Evolutionary conservation across 2,113 vertebrate genomes (phyloP).

Genomic region (Protomyctophum bolini): DNA sequence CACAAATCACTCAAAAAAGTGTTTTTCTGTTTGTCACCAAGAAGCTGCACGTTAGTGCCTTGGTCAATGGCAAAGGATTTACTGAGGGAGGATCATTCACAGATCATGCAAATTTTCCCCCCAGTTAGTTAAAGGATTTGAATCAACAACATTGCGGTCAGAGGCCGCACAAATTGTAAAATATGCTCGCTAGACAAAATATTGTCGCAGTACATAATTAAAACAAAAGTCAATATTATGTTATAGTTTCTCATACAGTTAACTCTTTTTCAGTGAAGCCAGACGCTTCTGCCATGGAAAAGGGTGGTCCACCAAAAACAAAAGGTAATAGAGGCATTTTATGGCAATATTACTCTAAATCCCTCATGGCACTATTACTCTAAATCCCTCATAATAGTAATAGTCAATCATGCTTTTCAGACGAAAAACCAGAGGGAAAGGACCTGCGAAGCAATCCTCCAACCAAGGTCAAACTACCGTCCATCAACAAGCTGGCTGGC

Average conservation of each 20-base stretch:
- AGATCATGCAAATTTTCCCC: not conserved
- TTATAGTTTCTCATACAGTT: not conserved
- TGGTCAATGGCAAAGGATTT: not conserved
- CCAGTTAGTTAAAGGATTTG: no score
- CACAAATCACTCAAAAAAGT: no score
- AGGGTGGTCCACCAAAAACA: constrained; percentile 50
- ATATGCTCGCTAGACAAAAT: no score
- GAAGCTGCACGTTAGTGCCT: not conserved
- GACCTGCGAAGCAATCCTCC: constrained; percentile 75
- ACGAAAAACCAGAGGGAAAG: constrained; percentile 73
- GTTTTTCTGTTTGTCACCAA: no score
- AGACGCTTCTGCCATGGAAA: constrained; percentile 72
- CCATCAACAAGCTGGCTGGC: constrained; percentile 51
- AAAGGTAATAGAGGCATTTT: constrained; percentile 57
- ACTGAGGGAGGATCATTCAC: not conserved
- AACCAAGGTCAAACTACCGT: constrained; percentile 76
- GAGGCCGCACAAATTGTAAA: not conserved
- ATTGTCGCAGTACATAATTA: no score
- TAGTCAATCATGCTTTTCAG: constrained; percentile 49
- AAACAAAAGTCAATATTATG: not conserved
- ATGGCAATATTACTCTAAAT: not conserved
- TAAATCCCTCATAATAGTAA: not conserved
- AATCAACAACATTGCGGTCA: not conserved
- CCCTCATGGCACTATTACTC: not conserved
- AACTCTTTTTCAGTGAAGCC: constrained; percentile 47